Conservation (phyloP, 2,797 vertebrate genomes). For the Oreortyx pictus region DNA sequence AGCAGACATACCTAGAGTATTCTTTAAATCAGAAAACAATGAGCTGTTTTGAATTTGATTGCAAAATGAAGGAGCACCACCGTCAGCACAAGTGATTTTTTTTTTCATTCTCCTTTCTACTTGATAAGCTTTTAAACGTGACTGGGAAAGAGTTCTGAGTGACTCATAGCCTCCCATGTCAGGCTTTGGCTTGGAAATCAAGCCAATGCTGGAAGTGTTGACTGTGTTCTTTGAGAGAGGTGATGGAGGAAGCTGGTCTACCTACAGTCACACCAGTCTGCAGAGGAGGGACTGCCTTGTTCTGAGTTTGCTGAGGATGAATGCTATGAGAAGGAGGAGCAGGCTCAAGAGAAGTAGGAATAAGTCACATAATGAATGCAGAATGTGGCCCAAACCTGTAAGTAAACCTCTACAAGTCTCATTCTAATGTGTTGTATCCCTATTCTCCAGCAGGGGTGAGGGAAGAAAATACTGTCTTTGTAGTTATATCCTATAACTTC, state of each 20-base stretch:
- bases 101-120: neutral
- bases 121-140: neutral
- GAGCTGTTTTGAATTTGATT: too few species aligned
- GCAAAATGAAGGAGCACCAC: neutral
- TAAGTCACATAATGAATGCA: neutral
- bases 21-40: too few species aligned
- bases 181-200: neutral
- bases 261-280: neutral
- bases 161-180: neutral
- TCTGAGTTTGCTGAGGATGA: neutral
- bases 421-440: neutral
- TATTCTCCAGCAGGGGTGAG: neutral
- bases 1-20: too few species aligned
- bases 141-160: rapidly evolving
- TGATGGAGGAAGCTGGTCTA: neutral
- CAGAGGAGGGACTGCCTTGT: neutral
- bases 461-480: neutral
- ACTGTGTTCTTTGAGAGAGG: neutral
- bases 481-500: neutral
- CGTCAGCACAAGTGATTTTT: neutral
- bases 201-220: neutral
- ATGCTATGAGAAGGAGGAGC: neutral
- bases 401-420: neutral
- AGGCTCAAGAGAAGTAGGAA: neutral
- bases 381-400: neutral